Conservation (phyloP, 2,888 invertebrate species). For the Acrobasis repandana region DNA sequence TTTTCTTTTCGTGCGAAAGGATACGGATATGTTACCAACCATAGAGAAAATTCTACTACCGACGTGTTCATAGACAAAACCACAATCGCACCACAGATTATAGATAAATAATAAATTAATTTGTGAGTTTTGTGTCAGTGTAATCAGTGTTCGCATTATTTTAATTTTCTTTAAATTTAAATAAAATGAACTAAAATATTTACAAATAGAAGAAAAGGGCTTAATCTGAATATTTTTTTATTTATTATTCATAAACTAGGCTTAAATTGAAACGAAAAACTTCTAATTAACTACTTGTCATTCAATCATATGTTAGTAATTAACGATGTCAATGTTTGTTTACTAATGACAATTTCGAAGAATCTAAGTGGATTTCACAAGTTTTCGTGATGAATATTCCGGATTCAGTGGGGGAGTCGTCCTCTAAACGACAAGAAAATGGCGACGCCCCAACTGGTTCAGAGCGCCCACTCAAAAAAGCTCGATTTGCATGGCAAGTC, state of each 20-base stretch:
- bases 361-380: constrained; percentile 37
- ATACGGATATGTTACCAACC: background rate
- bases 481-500: constrained; percentile 86
- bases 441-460: constrained; percentile 75
- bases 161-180: constrained; percentile 1
- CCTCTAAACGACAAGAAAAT: constrained; percentile 78
- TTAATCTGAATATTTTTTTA: constrained; percentile 9
- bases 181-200: background rate
- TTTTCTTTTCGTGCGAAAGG: background rate
- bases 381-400: constrained; percentile 62
- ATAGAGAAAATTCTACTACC: background rate
- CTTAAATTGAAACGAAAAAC: constrained; percentile 9
- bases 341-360: constrained; percentile 64
- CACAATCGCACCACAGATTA: constrained; percentile 11
- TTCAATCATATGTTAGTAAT: constrained; percentile 78
- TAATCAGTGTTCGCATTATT: constrained; percentile 3
- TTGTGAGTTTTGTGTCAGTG: constrained; percentile 15
- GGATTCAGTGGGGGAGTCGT: constrained; percentile 68
- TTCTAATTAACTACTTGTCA: constrained; percentile 67
- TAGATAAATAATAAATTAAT: constrained; percentile 6
- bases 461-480: constrained; percentile 85
- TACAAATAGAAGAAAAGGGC: background rate
- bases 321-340: constrained; percentile 79
- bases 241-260: background rate
- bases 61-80: background rate